These are phyloP conservation scores for Yponomeuta malinellus DNA, from an alignment of 2,888 invertebrate genomes.

Conservation along the genomic window DNA sequence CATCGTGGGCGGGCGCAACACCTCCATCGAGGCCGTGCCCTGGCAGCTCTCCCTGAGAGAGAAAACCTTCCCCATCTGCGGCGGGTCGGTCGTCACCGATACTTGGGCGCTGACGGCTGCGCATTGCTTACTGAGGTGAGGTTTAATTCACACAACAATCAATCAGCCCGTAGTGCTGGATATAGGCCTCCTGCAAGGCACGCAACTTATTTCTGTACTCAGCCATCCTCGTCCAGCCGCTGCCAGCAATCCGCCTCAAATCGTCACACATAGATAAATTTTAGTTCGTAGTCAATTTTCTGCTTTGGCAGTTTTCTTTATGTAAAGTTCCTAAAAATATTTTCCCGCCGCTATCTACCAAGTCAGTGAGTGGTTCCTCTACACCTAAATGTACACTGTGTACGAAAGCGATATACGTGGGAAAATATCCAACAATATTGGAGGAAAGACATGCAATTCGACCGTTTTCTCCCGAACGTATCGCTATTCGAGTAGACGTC, in stretches of 20 bases:
- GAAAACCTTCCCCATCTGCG: constrained; percentile 67
- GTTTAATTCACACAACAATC: neutral
- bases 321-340: no score
- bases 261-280: no score
- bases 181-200: no score
- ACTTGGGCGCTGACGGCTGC: constrained; percentile 69
- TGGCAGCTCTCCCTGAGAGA: constrained; percentile 72
- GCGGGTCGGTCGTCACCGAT: constrained; percentile 66
- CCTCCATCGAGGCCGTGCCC: constrained; percentile 68
- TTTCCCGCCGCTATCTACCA: no score
- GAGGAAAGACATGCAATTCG: constrained; percentile 13
- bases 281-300: no score
- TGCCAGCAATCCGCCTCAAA: no score
- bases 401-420: neutral
- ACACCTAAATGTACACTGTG: no score
- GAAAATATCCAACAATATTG: constrained; percentile 24
- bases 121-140: constrained; percentile 60
- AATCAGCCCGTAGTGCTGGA: no score
- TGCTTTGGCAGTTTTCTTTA: no score
- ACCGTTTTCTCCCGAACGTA: constrained; percentile 33
- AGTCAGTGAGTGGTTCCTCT: no score
- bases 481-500: constrained; percentile 45
- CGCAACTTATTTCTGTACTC: no score
- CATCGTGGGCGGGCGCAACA: constrained; percentile 68
- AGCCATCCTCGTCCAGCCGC: no score